These are phyloP conservation scores for Prunella himalayana DNA, from an alignment of 2,113 vertebrate species.

Conservation along the genomic window DNA sequence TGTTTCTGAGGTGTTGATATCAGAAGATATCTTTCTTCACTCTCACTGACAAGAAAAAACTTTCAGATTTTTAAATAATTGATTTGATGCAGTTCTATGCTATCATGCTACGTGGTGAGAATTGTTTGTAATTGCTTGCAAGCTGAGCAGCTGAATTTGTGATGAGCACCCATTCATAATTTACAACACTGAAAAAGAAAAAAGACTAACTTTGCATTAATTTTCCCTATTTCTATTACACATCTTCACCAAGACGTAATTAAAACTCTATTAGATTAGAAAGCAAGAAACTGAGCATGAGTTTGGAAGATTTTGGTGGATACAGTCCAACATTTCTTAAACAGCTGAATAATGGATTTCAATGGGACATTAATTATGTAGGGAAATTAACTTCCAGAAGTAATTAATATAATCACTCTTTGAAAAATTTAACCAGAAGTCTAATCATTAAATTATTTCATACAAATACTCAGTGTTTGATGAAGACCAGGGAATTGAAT, in stretches of 20 bases:
- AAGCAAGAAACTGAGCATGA: neutral
- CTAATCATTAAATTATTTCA: conserved; percentile 11
- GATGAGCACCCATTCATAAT: conserved; percentile 42
- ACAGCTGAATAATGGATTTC: neutral
- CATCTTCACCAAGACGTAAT: neutral
- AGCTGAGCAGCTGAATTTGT: conserved; percentile 42
- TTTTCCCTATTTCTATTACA: conserved; percentile 21
- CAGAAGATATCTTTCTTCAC: neutral
- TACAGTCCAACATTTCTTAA: conserved; percentile 10
- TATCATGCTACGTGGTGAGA: conserved; percentile 12
- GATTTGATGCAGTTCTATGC: conserved; percentile 17
- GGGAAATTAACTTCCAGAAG: conserved; percentile 26
- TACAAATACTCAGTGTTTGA: neutral
- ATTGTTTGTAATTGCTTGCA: conserved; percentile 55
- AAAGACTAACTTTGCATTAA: neutral
- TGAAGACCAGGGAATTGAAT: neutral
- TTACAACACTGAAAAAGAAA: conserved; percentile 37
- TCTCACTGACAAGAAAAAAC: conserved; percentile 20
- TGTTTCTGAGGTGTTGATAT: conserved; percentile 29
- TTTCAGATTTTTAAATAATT: conserved; percentile 59
- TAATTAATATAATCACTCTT: conserved; percentile 36
- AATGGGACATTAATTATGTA: conserved; percentile 18
- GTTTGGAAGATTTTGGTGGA: neutral
- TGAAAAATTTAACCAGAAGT: conserved; percentile 16
- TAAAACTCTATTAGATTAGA: neutral